These are phyloP conservation scores for Dexiosoma caninum DNA, from an alignment of 2,888 invertebrate species.

Conservation along the genomic window DNA sequence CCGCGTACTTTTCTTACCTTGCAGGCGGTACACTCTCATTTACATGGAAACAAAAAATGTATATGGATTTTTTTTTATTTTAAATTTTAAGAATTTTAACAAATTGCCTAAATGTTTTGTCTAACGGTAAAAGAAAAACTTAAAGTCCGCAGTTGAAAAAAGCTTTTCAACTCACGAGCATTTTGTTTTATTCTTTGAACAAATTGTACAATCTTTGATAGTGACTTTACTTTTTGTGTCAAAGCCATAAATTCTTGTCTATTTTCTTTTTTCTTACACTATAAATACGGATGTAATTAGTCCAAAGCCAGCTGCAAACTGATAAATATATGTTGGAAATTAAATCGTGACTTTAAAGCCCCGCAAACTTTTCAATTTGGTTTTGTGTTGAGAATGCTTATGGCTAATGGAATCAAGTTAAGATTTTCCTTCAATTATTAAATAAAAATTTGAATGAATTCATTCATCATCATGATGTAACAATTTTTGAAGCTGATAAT, in stretches of 20 bases:
- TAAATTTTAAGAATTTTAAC: not conserved
- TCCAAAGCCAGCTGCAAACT: constrained; percentile 4
- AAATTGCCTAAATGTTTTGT: not conserved
- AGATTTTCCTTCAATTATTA: too few relatives aligned
- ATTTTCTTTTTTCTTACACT: constrained; percentile 14
- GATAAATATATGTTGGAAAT: not conserved
- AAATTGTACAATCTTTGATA: constrained; percentile 7
- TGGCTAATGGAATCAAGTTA: too few relatives aligned
- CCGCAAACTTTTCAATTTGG: not conserved
- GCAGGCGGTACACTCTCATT: too few relatives aligned
- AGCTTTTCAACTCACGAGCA: not conserved
- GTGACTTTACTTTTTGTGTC: constrained; percentile 36
- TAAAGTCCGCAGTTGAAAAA: not conserved
- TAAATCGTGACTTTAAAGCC: constrained; percentile 11
- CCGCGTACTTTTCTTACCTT: too few relatives aligned
- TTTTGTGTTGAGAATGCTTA: not conserved
- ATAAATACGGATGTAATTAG: constrained; percentile 59
- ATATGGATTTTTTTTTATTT: not conserved
- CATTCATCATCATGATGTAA: too few relatives aligned
- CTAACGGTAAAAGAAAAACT: not conserved
- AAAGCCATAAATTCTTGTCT: constrained; percentile 40
- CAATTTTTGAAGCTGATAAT: too few relatives aligned
- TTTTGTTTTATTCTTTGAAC: not conserved
- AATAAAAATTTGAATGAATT: too few relatives aligned
- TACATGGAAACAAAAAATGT: too few relatives aligned